These are phyloP conservation scores for Diprion similis DNA, from an alignment of 1,140 invertebrate species.

Conservation along the genomic window DNA sequence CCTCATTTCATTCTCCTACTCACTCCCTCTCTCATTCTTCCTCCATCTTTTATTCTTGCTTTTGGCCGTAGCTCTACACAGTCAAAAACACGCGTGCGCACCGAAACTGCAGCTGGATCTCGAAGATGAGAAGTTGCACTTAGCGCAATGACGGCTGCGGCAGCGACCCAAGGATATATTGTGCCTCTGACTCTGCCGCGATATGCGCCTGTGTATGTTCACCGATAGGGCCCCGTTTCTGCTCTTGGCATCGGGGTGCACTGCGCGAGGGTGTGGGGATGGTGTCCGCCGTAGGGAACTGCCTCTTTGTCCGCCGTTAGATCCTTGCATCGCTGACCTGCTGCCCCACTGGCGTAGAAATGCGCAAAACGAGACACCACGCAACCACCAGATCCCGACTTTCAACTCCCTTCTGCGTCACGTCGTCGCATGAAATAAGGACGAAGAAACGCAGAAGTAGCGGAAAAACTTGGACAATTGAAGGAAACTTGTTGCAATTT, in stretches of 20 bases:
- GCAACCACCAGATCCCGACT: too few relatives aligned
- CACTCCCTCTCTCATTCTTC: constrained; percentile 7
- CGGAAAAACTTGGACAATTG: too few relatives aligned
- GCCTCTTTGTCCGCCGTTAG: constrained; percentile 41
- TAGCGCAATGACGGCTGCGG: constrained; percentile 3
- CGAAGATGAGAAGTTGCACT: neutral
- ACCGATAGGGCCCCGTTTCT: neutral
- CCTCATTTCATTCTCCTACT: constrained; percentile 20
- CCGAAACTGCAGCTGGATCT: constrained; percentile 15
- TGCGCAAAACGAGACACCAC: neutral
- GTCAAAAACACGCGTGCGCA: neutral
- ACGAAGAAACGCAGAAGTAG: too few relatives aligned
- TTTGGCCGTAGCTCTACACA: constrained; percentile 12
- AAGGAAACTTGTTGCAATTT: too few relatives aligned
- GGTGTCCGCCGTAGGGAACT: constrained; percentile 21
- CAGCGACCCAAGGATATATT: neutral
- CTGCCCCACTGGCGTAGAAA: constrained; percentile 34
- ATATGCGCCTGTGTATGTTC: neutral
- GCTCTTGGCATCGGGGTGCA: neutral
- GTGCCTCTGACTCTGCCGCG: constrained; percentile 8
- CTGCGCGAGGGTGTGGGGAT: neutral
- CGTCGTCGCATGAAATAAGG: too few relatives aligned
- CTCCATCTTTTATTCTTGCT: constrained; percentile 3
- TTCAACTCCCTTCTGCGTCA: too few relatives aligned
- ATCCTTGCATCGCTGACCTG: constrained; percentile 42